These are phyloP conservation scores for Trematomus bernacchii DNA, from an alignment of 2,797 vertebrate species.

Conservation along the genomic window DNA sequence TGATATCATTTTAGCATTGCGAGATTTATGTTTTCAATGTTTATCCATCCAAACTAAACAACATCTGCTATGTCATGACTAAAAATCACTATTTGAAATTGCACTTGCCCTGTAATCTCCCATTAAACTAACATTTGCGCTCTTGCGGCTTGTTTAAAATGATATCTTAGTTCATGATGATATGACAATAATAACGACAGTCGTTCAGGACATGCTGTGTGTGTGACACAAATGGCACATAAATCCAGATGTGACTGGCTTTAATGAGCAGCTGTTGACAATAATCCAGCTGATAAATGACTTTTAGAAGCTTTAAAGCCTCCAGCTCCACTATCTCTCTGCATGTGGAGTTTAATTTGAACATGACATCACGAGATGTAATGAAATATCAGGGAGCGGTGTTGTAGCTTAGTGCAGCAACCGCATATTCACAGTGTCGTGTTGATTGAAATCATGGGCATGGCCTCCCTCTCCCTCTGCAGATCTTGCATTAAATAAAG, in stretches of 20 bases:
- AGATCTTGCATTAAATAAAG: constrained; percentile 19
- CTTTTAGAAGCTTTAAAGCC: constrained; percentile 72
- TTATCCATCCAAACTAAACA: constrained; percentile 6
- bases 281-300: constrained; percentile 80
- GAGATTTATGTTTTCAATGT: constrained; percentile 23
- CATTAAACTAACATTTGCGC: constrained; percentile 40
- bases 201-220: constrained; percentile 55
- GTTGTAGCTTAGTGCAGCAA: constrained; percentile 46
- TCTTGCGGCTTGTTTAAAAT: constrained; percentile 29
- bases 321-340: constrained; percentile 59
- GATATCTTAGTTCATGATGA: constrained; percentile 42
- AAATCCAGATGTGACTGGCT: constrained; percentile 79
- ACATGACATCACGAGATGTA: constrained; percentile 71
- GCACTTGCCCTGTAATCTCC: constrained; percentile 22
- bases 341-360: constrained; percentile 66
- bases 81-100: constrained; percentile 17
- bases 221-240: constrained; percentile 75
- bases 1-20: not conserved
- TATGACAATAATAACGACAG: constrained; percentile 51
- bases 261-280: constrained; percentile 77
- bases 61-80: constrained; percentile 11
- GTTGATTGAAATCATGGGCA: constrained; percentile 50
- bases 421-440: constrained; percentile 38
- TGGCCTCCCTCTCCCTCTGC: constrained; percentile 9
- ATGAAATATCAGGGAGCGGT: constrained; percentile 67